Evolutionary conservation across 2,888 invertebrate genomes (phyloP), one percentile per base, ranked within the genome.

Genomic region (Seira musarum): DNA sequence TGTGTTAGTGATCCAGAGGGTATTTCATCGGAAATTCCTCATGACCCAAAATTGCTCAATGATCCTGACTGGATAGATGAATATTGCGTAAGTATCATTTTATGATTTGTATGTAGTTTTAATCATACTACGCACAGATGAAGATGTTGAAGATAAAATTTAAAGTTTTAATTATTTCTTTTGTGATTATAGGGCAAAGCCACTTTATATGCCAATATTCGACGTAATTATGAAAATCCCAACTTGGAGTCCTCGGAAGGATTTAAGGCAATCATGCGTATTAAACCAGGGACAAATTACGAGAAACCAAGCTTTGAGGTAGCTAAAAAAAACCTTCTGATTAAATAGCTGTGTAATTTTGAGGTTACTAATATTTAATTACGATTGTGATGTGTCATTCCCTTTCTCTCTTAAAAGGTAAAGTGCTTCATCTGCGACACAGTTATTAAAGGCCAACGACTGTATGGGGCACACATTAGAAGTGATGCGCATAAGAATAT

Each of bases 1-100:
- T 79, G 79, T 57, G 82, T 82, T 0, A 82, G 82, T 67, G 82
- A 82, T 68, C 82, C 82, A 1, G 82, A 82, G 71, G 82, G 82
- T 2, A 0, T 67, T 10, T 63, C 40, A 13, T 60, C 65, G 1
- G 71, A 76, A 10, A 24, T 75, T 8, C 49, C 35, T 1, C 65
- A 66, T 17, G 66, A 64, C 35, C 69, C 63, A 6, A 40, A 19
- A 0, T 75, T 61, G 40, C 53, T 76, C 10, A 49, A 53, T 10
- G 82, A 82, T 67, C 53, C 79, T 6, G 82, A 82, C 19, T 69
- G 74, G 67, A 69, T 74, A 0, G 82, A 82, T 71, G 82, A 82
- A 21, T 82, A 75, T 68, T 79, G 79, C 35, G 82, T 79, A 79
- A 40, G 82, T 69, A 25, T 25, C 30, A 2, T 30, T 30, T 8